Base-by-base conservation (phyloP, 2,888 invertebrate genomes). In the Altica lythri region DNA sequence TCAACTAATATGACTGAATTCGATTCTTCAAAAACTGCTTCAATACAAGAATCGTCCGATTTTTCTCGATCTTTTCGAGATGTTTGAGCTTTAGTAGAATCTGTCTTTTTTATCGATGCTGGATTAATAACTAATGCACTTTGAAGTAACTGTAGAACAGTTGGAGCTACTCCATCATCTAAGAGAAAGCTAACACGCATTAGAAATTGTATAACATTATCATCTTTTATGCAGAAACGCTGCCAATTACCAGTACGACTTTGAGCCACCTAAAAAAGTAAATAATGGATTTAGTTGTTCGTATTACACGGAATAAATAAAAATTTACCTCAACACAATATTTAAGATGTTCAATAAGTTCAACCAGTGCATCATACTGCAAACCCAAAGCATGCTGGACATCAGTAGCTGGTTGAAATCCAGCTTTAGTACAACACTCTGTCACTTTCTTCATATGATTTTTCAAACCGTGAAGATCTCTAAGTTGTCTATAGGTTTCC, bases 241-340 rank as follows among this genome's bases (percentile, higher is more conserved):
- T 97, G 96, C 97, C 97, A 98, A 79, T 97, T 97, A 63, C 90
- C 88, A 0, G 95, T 93, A 47, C 97, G 87, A 46, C 88, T 86
- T 45, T 88, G 85, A 25, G 95, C 95, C 53, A 97, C 46, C 42
- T 49, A 16, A 30, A 49, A 40, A 16, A 35, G 25, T 27, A 10
- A 10, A 12, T 18, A n/a, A 2, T 9, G 17, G 4, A 12, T 35
- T 17, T 9, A 6, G 16, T 12, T 10, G 4, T 10, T 4, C 4
- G 10, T n/a, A 29, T 29, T 4, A 44, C 27, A 43, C 17, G 12
- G 25, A 8, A n/a, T 43, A 27, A 43, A 25, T 35, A 8, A 8
- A 4, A 4, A 46, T 12, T 32, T 27, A 56, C 92, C 75, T 98
- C 97, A 44, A 91, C 86, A 68, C 96, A 95, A 2, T 91, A 89